Base-by-base conservation (phyloP, 2,888 invertebrate genomes). In the Cataglyphis rosenhaueri region DNA sequence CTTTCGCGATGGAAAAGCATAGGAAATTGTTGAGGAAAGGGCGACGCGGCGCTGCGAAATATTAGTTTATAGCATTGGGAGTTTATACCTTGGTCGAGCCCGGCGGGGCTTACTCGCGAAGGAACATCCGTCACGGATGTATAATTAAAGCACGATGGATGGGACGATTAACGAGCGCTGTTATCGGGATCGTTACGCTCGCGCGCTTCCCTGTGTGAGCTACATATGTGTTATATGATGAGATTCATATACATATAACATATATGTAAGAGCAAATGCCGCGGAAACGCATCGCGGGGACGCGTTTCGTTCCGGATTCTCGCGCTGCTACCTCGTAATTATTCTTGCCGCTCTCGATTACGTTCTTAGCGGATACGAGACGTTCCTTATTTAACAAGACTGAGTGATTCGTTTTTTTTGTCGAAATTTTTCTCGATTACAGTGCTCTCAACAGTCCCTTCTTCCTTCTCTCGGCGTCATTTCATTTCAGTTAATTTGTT, bases 61-160 rank as follows among this genome's bases (percentile, higher is more conserved):
- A 79, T 79, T 79, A 79, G 78, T 79, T 79, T 79, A 79, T 79
- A 70, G 70, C 70, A 79, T 70, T 79, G 78, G 59, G 59, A 79
- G 59, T 79, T 79, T 79, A 79, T 79, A 79, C 62, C 41, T 52
- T 25, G 55, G 32, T 21, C n/a, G 52, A 21, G 52, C 38, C 66
- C 82, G 79, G 21, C 79, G 41, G 79, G 55, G 48, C 35, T 38
- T 70, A 62, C 81, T 79, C 55, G 61, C 52, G 57, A 66, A 75
- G 55, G 68, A 84, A 84, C 82, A 82, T 84, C 82, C 84, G 84
- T 82, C 75, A 75, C 75, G 82, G 82, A 84, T 84, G 82, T 84
- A 78, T 82, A 84, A 84, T 84, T 84, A 84, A 84, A 84, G 82
- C 76, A 75, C 68, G 84, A 82, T 82, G 84, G 82, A 84, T 82